Conservation (phyloP, 2,113 vertebrate species). For the Calidris pygmaea region DNA sequence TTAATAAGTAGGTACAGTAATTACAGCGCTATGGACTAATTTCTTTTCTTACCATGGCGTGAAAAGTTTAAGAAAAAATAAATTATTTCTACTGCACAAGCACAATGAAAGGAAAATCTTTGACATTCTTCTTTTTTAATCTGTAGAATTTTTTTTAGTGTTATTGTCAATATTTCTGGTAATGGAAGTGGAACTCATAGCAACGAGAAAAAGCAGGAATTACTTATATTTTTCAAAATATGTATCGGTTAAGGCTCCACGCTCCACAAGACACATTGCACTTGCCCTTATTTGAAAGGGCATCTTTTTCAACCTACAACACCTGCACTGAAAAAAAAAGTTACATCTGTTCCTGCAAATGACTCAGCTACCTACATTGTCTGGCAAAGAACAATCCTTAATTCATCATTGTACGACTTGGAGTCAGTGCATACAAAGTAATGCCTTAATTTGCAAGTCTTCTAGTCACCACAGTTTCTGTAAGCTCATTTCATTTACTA, state of each 20-base stretch:
- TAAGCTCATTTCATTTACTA: constrained; percentile 49
- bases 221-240: background rate
- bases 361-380: background rate
- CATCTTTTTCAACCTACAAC: background rate
- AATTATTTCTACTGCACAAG: background rate
- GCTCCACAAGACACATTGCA: background rate
- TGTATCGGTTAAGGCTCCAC: background rate
- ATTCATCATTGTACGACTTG: constrained; percentile 45
- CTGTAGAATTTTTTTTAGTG: background rate
- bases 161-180: background rate
- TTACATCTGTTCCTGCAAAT: constrained; percentile 40
- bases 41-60: background rate
- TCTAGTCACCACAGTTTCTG: constrained; percentile 10
- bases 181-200: background rate
- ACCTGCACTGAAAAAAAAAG: constrained; percentile 26
- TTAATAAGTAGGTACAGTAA: background rate
- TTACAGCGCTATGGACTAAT: background rate
- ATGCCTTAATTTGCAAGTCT: constrained; percentile 65
- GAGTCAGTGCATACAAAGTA: constrained; percentile 23
- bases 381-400: constrained; percentile 32
- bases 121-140: background rate
- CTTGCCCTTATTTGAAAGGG: background rate
- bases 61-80: background rate
- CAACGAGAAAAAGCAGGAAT: background rate
- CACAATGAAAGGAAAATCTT: background rate